A percentile compares a stretch with the other conserved stretches of the same genome.
Conservation (phyloP, 1,140 invertebrate genomes). For the Dendroctonus valens region DNA sequence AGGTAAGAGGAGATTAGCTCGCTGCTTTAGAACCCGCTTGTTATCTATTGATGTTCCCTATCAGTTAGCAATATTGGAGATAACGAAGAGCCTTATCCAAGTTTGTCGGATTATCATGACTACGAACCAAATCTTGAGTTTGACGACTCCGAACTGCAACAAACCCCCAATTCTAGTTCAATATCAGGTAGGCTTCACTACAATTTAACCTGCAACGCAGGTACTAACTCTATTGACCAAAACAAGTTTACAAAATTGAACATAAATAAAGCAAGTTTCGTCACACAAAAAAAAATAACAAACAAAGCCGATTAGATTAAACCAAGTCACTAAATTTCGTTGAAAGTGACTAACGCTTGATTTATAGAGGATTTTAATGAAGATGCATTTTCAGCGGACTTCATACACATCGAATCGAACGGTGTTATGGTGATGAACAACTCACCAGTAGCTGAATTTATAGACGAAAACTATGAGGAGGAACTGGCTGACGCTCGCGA, state of each 20-base stretch:
- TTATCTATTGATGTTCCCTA: neutral
- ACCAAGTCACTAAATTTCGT: neutral
- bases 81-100: slow-evolving; percentile 80
- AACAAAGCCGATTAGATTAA: neutral
- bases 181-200: slow-evolving; percentile 49
- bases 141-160: slow-evolving; percentile 87
- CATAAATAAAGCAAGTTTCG: too few species aligned
- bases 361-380: too few species aligned
- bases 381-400: slow-evolving; percentile 41
- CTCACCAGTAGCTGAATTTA: slow-evolving; percentile 49
- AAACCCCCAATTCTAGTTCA: slow-evolving; percentile 52
- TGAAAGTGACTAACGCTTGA: too few species aligned
- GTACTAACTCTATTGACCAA: too few species aligned
- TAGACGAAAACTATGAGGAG: slow-evolving; percentile 90
- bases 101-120: slow-evolving; percentile 87
- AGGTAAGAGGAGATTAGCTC: neutral
- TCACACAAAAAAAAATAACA: too few species aligned
- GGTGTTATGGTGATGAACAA: slow-evolving; percentile 36
- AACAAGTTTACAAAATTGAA: too few species aligned
- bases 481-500: slow-evolving; percentile 61
- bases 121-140: slow-evolving; percentile 94
- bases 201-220: too few species aligned
- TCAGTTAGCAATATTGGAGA: slow-evolving; percentile 51
- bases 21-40: neutral
- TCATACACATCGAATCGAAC: slow-evolving; percentile 47